These are phyloP conservation scores for Trichosurus vulpecula DNA, from an alignment of 2,797 vertebrate genomes.

Conservation along the genomic window DNA sequence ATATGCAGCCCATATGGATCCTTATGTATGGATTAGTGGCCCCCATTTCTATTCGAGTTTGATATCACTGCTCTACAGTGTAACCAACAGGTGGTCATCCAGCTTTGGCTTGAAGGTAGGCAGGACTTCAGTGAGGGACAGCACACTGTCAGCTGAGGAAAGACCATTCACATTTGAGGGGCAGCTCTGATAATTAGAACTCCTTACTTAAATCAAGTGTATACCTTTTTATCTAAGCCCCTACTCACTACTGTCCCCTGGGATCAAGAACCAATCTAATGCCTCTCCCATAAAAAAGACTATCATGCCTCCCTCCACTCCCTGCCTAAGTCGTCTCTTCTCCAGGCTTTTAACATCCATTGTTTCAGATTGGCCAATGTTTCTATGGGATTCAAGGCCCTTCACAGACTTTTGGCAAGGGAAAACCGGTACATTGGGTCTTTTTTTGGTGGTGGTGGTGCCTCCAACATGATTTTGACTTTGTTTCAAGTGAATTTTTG, in stretches of 20 bases:
- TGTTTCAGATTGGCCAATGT: not conserved
- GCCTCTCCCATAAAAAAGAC: not conserved
- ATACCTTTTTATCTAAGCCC: not conserved
- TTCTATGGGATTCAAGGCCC: not conserved
- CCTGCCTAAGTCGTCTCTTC: not conserved
- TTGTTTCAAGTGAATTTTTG: conserved; percentile 33
- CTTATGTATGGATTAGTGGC: not conserved
- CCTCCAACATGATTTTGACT: not conserved
- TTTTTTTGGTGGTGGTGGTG: not conserved
- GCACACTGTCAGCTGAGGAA: not conserved
- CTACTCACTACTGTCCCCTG: not conserved
- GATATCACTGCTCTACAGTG: not conserved
- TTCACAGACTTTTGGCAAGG: conserved; percentile 16
- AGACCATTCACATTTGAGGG: not conserved
- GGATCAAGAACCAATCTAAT: not conserved
- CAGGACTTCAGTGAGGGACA: not conserved
- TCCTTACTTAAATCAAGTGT: not conserved
- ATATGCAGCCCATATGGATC: not conserved
- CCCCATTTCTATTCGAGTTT: not conserved
- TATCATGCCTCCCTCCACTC: not conserved
- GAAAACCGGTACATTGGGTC: conserved; percentile 1
- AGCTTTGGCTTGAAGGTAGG: not conserved
- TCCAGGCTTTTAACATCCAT: not conserved
- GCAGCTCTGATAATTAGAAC: not conserved
- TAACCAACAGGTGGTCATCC: not conserved